Percentiles rank a stretch among this genome's conserved stretches.
These are phyloP conservation scores for Entomobrya multifasciata DNA, from an alignment of 2,888 invertebrate species.

Conservation along the genomic window DNA sequence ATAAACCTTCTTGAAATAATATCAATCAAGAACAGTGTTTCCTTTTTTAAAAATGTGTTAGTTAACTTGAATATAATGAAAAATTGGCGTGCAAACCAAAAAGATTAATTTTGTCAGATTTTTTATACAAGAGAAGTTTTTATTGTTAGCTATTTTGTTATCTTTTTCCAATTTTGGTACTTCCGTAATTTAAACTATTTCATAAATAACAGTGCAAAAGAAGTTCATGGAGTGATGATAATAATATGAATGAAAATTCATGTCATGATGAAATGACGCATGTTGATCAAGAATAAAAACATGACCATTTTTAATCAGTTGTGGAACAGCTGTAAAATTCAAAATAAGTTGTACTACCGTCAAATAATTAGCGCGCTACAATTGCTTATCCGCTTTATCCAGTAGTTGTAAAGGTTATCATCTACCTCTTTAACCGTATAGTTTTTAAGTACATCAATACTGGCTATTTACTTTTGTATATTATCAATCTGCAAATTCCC, in stretches of 20 bases:
- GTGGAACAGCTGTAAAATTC: constrained; percentile 51
- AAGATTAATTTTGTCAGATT: not conserved
- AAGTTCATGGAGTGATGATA: not conserved
- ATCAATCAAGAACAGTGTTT: not conserved
- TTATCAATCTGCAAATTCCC: not conserved
- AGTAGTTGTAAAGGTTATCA: not conserved
- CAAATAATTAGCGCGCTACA: not conserved
- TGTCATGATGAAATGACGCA: not conserved
- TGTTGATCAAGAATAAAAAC: constrained; percentile 4
- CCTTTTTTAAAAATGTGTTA: not conserved
- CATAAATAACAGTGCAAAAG: constrained; percentile 22
- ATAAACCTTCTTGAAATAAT: not conserved
- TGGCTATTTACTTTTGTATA: not conserved
- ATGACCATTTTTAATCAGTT: constrained; percentile 53
- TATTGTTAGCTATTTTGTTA: not conserved
- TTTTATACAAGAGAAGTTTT: not conserved
- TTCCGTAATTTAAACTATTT: constrained; percentile 33
- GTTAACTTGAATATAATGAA: not conserved
- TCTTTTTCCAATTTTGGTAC: constrained; percentile 34
- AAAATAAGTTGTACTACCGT: constrained; percentile 26
- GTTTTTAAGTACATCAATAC: no score
- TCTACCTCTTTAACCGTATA: constrained; percentile 2
- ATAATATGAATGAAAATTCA: constrained; percentile 15
- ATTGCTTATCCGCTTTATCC: not conserved
- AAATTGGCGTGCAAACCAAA: no score